Evolutionary conservation across 2,888 invertebrate species (phyloP), one percentile per base, ranked within the genome.

Genomic region (Aplocera efformata): DNA sequence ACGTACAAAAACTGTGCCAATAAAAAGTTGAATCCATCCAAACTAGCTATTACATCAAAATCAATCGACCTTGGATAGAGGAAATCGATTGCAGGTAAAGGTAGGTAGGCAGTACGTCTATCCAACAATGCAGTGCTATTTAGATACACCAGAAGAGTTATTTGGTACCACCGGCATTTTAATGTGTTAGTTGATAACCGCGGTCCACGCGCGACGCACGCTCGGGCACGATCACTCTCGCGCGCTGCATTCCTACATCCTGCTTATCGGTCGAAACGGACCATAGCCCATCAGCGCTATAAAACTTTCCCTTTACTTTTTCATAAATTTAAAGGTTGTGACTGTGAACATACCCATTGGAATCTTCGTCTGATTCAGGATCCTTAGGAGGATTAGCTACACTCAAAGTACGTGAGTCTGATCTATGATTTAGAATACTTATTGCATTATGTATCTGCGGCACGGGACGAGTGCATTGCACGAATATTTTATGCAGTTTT

Each of bases 121-220:
- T 25, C 44, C 60, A 64, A 70, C 67, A 73, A 70, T 71, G 45
- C 40, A 48, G 42, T 45, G 49, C 53, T 58, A 58, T 57, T 51
- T 56, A 59, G 58, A 44, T 39, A 66, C 63, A 63, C 56, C 6
- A 72, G 66, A 59, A 72, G 55, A 63, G 58, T 58, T 58, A 63
- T 53, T 54, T 44, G 59, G 49, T 65, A 68, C 60, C 51, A 67
- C 72, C 75, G 72, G 73, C 72, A 69, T 72, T 79, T 73, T 75
- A 75, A 72, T 77, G 71, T 74, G 76, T 70, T 82, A 84, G 85
- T 85, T 84, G 83, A 83, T 84, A 84, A 79, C 66, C 71, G 72
- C 55, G 65, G 53, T 63, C 62, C 76, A 80, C 55, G 71, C 76
- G 75, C 67, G 69, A 51, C 76, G 72, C 80, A 63, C 72, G 85